Percentiles rank a stretch among this genome's conserved stretches.
Evolutionary conservation across 2,888 invertebrate species (phyloP).

Genomic region (Drosophila diplacantha): DNA sequence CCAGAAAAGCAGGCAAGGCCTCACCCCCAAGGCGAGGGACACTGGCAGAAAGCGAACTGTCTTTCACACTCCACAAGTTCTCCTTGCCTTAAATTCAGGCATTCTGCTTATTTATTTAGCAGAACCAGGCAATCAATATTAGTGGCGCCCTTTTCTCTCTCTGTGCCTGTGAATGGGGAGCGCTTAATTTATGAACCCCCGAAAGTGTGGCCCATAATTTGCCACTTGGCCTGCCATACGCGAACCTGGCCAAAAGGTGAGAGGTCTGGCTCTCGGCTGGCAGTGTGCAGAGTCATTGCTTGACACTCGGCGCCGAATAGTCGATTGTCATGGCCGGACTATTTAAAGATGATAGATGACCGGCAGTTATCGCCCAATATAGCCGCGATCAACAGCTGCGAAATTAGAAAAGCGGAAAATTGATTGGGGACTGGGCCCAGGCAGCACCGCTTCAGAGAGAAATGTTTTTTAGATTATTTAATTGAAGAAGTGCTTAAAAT

Average conservation of each 20-base stretch:
- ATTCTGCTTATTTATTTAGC: background rate
- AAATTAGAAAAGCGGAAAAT: slow-evolving; percentile 31
- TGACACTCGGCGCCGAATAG: slow-evolving; percentile 12
- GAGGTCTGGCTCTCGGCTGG: background rate
- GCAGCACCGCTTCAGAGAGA: background rate
- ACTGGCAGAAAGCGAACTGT: background rate
- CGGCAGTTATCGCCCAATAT: slow-evolving; percentile 8
- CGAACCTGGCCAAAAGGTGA: slow-evolving; percentile 1
- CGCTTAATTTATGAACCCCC: slow-evolving; percentile 9
- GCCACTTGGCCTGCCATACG: slow-evolving; percentile 35
- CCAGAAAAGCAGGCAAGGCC: slow-evolving; percentile 1
- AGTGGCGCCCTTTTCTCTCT: background rate
- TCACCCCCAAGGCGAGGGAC: background rate
- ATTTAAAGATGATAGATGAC: slow-evolving; percentile 29
- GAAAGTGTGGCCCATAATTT: slow-evolving; percentile 24
- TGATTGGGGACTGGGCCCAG: background rate
- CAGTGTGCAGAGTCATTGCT: slow-evolving; percentile 18
- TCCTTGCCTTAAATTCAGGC: background rate
- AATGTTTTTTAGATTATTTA: background rate
- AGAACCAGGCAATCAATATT: too few species aligned
- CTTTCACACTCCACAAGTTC: too few species aligned
- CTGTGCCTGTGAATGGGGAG: slow-evolving; percentile 5
- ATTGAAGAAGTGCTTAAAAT: background rate
- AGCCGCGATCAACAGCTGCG: slow-evolving; percentile 8
- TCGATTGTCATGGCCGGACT: slow-evolving; percentile 22